Base-by-base conservation (phyloP, 2,797 vertebrate species). In the Cichlasoma orientale region DNA sequence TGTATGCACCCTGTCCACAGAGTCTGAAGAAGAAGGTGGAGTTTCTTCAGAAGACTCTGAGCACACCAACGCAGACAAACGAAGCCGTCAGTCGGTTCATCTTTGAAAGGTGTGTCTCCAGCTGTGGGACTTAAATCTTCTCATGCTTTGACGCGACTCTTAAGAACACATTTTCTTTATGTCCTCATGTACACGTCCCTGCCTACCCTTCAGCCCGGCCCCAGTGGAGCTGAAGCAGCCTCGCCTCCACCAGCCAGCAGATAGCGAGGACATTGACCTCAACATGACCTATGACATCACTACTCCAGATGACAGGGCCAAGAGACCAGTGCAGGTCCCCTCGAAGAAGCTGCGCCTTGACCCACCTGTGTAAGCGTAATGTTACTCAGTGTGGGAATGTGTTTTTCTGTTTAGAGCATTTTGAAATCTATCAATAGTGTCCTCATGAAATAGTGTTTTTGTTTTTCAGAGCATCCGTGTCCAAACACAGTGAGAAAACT, bases 1-100 rank as follows among this genome's bases (percentile, higher is more conserved):
- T 73, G 25, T 16, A 16, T 78, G 16, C 5, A 1, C 2, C 81
- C 44, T 85, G 75, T 69, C 53, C 27, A 25, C 77, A 99, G 98
- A 98, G 97, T 90, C 92, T 99, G 77, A 99, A 97, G 88, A 99
- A 98, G 91, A 99, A 98, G 86, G 95, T 99, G 79, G 96, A 92
- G 72, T 95, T 99, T 78, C 93, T 99, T 27, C 98, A 99, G 92
- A 97, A 96, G 90, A 97, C 97, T 21, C 93, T 99, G 86, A 98
- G 95, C 90, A 95, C 97, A 5, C 97, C 98, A 0, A 96, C 96
- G 1, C 95, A 94, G 70, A 95, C 96, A 18, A 98, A 95, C 3
- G 97, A 98, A 90, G 94, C 96, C 1, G 92, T 98, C 75, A 97
- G 96, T 70, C 95, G 98, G 1, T 95, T 98, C 2, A 86, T 98